Evolutionary conservation across 2,888 invertebrate genomes (phyloP).

Genomic region (Cyclophora punctaria): DNA sequence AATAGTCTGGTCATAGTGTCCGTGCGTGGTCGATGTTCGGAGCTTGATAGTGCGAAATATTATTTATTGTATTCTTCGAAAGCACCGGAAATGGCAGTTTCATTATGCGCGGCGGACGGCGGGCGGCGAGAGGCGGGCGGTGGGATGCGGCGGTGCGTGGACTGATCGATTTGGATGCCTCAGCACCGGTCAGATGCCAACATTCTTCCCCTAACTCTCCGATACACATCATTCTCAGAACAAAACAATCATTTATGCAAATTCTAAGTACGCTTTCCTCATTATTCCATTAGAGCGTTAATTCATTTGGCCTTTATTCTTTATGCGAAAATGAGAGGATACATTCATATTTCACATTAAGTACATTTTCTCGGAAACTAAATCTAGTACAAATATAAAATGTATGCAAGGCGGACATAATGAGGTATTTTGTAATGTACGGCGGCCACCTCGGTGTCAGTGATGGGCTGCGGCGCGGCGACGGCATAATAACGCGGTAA

Average conservation of each 20-base stretch:
- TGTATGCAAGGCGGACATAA: constrained; percentile 34
- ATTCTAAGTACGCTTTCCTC: constrained; percentile 17
- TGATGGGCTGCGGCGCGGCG: constrained; percentile 36
- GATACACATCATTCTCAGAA: constrained; percentile 47
- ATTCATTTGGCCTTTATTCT: too few relatives aligned
- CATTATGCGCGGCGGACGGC: constrained; percentile 58
- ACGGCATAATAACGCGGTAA: constrained; percentile 48
- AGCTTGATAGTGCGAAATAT: constrained; percentile 50
- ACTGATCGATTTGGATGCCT: too few relatives aligned
- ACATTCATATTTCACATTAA: too few relatives aligned
- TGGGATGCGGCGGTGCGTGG: constrained; percentile 8
- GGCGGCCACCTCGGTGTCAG: constrained; percentile 44
- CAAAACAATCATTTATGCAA: constrained; percentile 23
- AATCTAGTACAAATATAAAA: constrained; percentile 3
- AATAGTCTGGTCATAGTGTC: constrained; percentile 33
- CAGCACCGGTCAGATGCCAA: constrained; percentile 14
- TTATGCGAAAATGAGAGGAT: too few relatives aligned
- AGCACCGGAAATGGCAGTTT: constrained; percentile 61
- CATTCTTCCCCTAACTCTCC: constrained; percentile 39
- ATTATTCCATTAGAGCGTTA: too few relatives aligned
- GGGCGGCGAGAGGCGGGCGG: constrained; percentile 17
- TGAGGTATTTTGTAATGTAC: constrained; percentile 38
- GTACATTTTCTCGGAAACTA: constrained; percentile 2
- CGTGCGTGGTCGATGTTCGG: constrained; percentile 43
- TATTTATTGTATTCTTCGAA: constrained; percentile 60